Base-by-base conservation (phyloP, 2,888 invertebrate species). In the Peribatodes rhomboidaria region DNA sequence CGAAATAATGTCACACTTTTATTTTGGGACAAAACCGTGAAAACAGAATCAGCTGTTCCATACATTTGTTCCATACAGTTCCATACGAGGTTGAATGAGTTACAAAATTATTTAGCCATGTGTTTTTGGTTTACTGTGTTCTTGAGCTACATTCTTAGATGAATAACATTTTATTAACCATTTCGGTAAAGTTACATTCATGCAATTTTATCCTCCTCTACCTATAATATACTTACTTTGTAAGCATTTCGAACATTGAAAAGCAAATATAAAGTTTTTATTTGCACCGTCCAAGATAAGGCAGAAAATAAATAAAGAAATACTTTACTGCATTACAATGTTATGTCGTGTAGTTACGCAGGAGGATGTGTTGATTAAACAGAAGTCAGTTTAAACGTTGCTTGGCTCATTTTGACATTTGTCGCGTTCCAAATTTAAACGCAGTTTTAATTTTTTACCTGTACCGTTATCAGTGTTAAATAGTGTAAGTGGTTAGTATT, bases 281-380 rank as follows among this genome's bases (percentile, higher is more conserved):
- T 35, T 13, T 22, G 14, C 14, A n/a, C 13, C 18, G 11, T 20
- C 44, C 10, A 10, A 35, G 54, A 61, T 61, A 54, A 44, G 27
- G 37, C 7, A 16, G 13, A 46, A 53, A 60, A 54, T 54, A 47
- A 67, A 65, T 53, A 52, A 54, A 46, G 22, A 65, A 58, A 14
- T 49, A 16, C 14, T 22, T 63, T 65, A 74, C 84, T 67, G 60
- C 83, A 20, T 53, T 61, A 76, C 85, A 86, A 88, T 72, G 85
- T 83, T 80, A 80, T 60, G 54, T 75, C 77, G 74, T 61, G 58
- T 42, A 33, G 56, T 55, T 57, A 44, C 61, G 60, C 59, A 71
- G 67, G 70, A 72, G 77, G 73, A 77, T 78, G 74, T 76, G 72
- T 80, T 81, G 79, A 79, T 78, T 77, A 77, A 76, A 65, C 66